These are phyloP conservation scores for Luperina nickerlii DNA, from an alignment of 2,888 invertebrate species.

Conservation along the genomic window DNA sequence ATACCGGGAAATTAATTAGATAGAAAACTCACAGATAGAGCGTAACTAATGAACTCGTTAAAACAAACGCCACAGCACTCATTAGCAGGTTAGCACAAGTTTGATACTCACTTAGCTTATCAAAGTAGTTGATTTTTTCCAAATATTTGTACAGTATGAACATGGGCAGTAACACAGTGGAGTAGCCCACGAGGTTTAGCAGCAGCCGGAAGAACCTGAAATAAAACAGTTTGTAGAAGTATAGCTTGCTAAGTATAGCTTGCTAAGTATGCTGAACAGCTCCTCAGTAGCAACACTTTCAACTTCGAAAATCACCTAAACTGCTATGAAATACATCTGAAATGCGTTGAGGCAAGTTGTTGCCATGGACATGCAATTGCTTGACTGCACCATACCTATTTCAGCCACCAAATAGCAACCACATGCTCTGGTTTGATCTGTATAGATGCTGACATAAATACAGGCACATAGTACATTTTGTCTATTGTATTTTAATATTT, in stretches of 20 bases:
- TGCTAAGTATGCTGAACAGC: too few relatives aligned
- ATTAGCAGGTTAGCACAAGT: conserved; percentile 12
- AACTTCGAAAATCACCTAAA: background rate
- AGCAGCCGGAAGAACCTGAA: conserved; percentile 93
- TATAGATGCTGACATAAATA: background rate
- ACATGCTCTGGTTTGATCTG: background rate
- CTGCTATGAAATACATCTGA: background rate
- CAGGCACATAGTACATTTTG: background rate
- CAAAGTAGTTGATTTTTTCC: conserved; percentile 94
- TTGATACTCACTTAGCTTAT: conserved; percentile 92
- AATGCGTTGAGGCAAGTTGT: background rate
- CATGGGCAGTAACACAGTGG: conserved; percentile 96
- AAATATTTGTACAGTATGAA: conserved; percentile 95
- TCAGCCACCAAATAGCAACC: background rate
- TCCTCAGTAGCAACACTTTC: background rate
- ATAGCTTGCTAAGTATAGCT: background rate
- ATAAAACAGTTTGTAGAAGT: conserved; percentile 14
- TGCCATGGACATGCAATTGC: background rate
- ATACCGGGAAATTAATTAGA: background rate
- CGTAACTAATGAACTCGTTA: conserved; percentile 41
- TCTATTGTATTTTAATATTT: background rate
- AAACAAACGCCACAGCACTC: conserved; percentile 3
- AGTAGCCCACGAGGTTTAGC: conserved; percentile 96
- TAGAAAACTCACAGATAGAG: conserved; percentile 17
- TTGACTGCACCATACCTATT: background rate